Percentiles rank a stretch among this genome's conserved stretches.
phyloP scores from a whole-genome alignment of 1,140 invertebrate species.

The Akabosia matsudoensis region DNA sequence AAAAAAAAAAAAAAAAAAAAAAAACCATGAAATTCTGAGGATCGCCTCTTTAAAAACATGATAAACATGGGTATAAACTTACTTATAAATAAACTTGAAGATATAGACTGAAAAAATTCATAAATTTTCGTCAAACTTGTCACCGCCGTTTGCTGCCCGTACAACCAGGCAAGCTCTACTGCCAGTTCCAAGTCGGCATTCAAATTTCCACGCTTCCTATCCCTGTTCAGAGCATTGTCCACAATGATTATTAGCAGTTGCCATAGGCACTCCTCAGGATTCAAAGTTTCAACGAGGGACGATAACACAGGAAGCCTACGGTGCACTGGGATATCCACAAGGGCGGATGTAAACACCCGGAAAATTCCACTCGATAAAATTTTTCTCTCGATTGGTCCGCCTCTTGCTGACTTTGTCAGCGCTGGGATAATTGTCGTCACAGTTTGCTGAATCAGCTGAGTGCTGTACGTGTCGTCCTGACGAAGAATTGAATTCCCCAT shows the following conservation, averaged over 20 bases:
- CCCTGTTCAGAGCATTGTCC: slow-evolving; percentile 41
- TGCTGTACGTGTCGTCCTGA: slow-evolving; percentile 89
- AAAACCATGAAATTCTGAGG: too few relatives aligned
- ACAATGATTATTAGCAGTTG: slow-evolving; percentile 51
- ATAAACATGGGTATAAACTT: slow-evolving; percentile 17
- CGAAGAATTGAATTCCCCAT: slow-evolving; percentile 85
- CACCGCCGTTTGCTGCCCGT: slow-evolving; percentile 25
- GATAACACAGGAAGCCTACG: slow-evolving; percentile 73
- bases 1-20: not conserved
- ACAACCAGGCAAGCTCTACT: slow-evolving; percentile 35
- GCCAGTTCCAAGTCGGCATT: slow-evolving; percentile 43
- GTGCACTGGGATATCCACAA: slow-evolving; percentile 86
- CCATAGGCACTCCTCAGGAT: slow-evolving; percentile 69
- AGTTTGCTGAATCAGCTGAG: slow-evolving; percentile 86
- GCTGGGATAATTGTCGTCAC: slow-evolving; percentile 86
- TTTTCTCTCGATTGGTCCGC: slow-evolving; percentile 16
- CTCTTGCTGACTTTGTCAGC: slow-evolving; percentile 57
- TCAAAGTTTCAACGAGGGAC: slow-evolving; percentile 71
- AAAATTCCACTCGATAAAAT: slow-evolving; percentile 61
- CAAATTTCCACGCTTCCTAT: slow-evolving; percentile 44
- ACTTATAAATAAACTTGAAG: slow-evolving; percentile 38
- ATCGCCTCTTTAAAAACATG: too few relatives aligned
- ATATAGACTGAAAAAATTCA: slow-evolving; percentile 25
- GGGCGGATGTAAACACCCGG: slow-evolving; percentile 82
- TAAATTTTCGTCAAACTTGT: slow-evolving; percentile 40